These are phyloP conservation scores for Tachuris rubrigastra DNA, from an alignment of 2,113 vertebrate species.

Conservation along the genomic window DNA sequence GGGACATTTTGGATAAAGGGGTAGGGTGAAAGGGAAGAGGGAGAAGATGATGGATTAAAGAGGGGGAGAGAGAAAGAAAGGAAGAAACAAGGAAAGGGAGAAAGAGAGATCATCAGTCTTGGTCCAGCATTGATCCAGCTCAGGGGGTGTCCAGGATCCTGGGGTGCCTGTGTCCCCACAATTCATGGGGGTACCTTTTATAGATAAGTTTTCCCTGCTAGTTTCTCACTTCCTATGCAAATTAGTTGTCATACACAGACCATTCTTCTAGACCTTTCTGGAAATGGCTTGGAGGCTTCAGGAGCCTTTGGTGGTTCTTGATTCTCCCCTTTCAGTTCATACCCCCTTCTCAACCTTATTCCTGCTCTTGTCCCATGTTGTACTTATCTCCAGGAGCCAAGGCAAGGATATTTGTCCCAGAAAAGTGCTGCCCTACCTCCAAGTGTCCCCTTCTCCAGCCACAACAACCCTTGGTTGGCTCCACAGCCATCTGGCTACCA, in stretches of 20 bases:
- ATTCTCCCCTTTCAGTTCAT: neutral
- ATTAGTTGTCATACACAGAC: neutral
- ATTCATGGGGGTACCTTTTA: neutral
- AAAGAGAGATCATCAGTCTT: neutral
- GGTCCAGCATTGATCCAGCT: neutral
- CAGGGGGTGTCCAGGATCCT: neutral
- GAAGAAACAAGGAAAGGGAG: neutral
- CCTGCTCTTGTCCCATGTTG: neutral
- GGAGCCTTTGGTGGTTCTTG: neutral
- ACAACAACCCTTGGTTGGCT: neutral
- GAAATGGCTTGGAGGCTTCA: neutral
- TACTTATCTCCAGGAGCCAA: neutral
- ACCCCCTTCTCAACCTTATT: rapidly evolving
- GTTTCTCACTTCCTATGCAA: neutral
- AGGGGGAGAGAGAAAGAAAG: neutral
- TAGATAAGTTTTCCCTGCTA: neutral
- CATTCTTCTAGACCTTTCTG: neutral
- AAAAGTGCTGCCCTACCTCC: neutral
- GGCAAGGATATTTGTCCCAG: neutral
- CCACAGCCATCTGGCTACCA: rapidly evolving
- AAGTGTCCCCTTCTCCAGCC: neutral
- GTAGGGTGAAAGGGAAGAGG: neutral
- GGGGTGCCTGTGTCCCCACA: neutral
- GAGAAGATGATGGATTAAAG: neutral
- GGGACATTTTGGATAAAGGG: neutral